Conservation (phyloP, 2,113 vertebrate genomes). For the Rhadina sibilatrix region DNA sequence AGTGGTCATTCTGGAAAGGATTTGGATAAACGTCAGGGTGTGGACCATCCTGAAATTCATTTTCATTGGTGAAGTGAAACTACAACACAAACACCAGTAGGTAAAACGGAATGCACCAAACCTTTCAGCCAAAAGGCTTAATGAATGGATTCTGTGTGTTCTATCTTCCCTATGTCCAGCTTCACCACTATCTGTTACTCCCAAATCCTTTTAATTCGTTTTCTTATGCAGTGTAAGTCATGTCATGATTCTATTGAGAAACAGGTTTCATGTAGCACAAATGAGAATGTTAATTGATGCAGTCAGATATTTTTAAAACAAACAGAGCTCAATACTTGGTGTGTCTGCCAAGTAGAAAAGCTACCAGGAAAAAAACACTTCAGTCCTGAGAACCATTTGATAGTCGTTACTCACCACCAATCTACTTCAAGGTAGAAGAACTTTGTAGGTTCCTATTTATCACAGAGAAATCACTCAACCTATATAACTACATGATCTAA, state of each 20-base stretch:
- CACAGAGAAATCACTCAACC: neutral
- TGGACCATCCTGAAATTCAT: neutral
- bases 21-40: neutral
- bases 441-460: neutral
- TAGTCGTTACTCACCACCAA: constrained; percentile 28
- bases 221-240: neutral
- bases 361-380: neutral
- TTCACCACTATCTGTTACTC: constrained; percentile 10
- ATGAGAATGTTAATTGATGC: constrained; percentile 35
- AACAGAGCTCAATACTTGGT: constrained; percentile 1
- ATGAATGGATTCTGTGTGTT: neutral
- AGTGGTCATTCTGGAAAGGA: neutral
- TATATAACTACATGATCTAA: neutral
- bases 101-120: constrained; percentile 12
- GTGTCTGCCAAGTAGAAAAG: neutral
- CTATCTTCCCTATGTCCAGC: neutral
- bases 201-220: constrained; percentile 4
- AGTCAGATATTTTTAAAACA: constrained; percentile 49
- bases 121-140: neutral
- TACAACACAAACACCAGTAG: neutral
- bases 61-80: neutral
- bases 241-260: constrained; percentile 24
- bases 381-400: constrained; percentile 15
- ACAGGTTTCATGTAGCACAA: constrained; percentile 34
- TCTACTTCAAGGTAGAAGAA: constrained; percentile 19